phyloP scores from a whole-genome alignment of 2,113 vertebrate species.

The Aspiorhynchus laticeps region DNA sequence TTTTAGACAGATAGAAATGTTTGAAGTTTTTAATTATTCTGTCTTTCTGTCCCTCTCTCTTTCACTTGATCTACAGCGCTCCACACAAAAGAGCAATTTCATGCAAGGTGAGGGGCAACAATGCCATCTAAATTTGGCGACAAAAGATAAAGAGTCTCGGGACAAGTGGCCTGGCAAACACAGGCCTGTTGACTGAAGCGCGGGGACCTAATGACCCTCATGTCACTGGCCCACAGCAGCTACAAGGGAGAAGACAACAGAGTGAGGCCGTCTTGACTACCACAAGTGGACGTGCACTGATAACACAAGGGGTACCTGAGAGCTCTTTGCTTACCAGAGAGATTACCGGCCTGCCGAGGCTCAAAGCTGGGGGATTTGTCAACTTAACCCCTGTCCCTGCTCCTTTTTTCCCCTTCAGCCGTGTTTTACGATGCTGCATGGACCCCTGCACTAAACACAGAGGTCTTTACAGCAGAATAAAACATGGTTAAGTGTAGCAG shows the following conservation, averaged over 20 bases:
- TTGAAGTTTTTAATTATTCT: neutral
- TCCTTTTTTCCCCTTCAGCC: conserved; percentile 54
- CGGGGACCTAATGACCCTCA: conserved; percentile 72
- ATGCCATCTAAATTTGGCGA: conserved; percentile 60
- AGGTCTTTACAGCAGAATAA: conserved; percentile 55
- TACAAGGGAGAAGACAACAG: conserved; percentile 61
- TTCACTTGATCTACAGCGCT: neutral
- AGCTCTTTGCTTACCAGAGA: conserved; percentile 66
- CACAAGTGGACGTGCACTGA: conserved; percentile 72
- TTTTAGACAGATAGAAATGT: neutral
- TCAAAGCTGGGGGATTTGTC: conserved; percentile 57
- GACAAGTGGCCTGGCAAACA: conserved; percentile 69
- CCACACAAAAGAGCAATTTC: conserved; percentile 32
- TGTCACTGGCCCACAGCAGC: conserved; percentile 68
- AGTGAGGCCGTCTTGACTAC: conserved; percentile 68
- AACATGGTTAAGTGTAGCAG: conserved; percentile 46
- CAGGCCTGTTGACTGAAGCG: conserved; percentile 69
- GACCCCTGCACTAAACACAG: conserved; percentile 47
- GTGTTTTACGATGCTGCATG: conserved; percentile 61
- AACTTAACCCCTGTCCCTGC: conserved; percentile 56
- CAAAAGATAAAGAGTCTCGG: conserved; percentile 72
- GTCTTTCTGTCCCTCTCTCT: neutral
- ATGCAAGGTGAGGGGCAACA: conserved; percentile 33
- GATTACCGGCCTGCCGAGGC: conserved; percentile 40
- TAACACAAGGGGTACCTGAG: conserved; percentile 70